Evolutionary conservation across 2,888 invertebrate species (phyloP).

Genomic region (Dilophus febrilis): DNA sequence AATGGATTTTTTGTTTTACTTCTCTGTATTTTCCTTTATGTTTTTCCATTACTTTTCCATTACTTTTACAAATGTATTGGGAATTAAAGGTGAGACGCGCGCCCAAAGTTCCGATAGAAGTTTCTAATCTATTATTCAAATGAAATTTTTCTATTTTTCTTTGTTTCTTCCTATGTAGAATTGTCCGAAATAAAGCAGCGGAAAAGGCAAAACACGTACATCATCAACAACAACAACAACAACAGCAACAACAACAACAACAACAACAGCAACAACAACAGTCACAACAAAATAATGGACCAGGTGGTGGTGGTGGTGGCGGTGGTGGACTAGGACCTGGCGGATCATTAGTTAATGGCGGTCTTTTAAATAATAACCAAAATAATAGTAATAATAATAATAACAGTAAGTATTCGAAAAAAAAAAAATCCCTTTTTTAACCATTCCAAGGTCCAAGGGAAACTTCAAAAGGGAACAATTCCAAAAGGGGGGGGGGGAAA

Average conservation of each 20-base stretch:
- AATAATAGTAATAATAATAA: conserved; percentile 11
- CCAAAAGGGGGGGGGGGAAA: too few species aligned
- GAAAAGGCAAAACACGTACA: conserved; percentile 91
- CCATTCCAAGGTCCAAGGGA: too few species aligned
- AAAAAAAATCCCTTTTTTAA: too few species aligned
- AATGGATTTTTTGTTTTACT: neutral
- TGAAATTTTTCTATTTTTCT: conserved; percentile 1
- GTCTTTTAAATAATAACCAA: conserved; percentile 6
- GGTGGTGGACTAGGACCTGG: conserved; percentile 17
- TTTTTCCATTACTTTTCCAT: neutral
- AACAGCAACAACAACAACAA: conserved; percentile 38
- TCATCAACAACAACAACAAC: conserved; percentile 52
- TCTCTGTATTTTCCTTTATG: neutral
- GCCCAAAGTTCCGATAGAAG: too few species aligned
- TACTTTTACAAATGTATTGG: neutral
- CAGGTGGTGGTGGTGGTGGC: conserved; percentile 19
- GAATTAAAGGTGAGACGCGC: too few species aligned
- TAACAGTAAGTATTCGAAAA: neutral
- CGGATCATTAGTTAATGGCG: conserved; percentile 20
- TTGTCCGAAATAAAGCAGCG: conserved; percentile 91
- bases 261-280: conserved; percentile 15
- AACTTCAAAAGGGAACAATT: too few species aligned
- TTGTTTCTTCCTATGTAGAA: conserved; percentile 39
- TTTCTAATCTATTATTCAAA: conserved; percentile 1
- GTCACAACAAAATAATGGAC: conserved; percentile 13